Evolutionary conservation across 1,140 invertebrate genomes (phyloP), one percentile per base, ranked within the genome.

Genomic region (Schlechtendalia chinensis): DNA sequence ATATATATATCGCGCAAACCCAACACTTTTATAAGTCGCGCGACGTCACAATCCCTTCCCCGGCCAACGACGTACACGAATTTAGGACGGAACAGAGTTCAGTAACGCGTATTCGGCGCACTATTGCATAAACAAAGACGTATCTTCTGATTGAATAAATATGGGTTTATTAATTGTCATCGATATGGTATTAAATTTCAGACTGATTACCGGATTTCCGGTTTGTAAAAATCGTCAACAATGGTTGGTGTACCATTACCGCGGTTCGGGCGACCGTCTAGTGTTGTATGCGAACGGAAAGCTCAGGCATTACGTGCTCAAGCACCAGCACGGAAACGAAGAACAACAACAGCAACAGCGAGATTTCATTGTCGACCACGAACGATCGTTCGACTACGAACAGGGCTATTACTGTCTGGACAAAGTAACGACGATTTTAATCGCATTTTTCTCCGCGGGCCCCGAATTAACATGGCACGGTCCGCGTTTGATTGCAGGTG

Each of bases 341-440:
- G 83, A 85, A 69, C 80, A 84, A 50, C 54, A 81, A 10, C 61
- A 63, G 1, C 54, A 81, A 10, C 61, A 63, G 1, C 75, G 16
- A 8, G 39, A 61, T 19, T 59, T 72, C 10, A 86, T 88, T 72
- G 86, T 87, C 16, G 86, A 88, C 5, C 86, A 87, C n/a, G 83
- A 85, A 22, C 87, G 87, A 80, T 86, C 87, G 82, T 85, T 88
- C 24, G 86, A 89, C 24, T 91, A 88, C 83, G 89, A 92, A 17
- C 89, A 90, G 81, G 91, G 91, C 39, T 89, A 91, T 86, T 94
- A 94, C 84, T 94, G 93, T 84, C 87, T 92, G 71, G 93, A 94
- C 83, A 93, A 91, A 86, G 91, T 91, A 85, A 81, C 24, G 85
- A 32, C 4, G 32, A 39, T 39, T 39, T n/a, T n/a, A n/a, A n/a